A percentile compares a stretch with the other conserved stretches of the same genome.
phyloP scores from a whole-genome alignment of 2,797 vertebrate genomes.

The Acomys russatus region DNA sequence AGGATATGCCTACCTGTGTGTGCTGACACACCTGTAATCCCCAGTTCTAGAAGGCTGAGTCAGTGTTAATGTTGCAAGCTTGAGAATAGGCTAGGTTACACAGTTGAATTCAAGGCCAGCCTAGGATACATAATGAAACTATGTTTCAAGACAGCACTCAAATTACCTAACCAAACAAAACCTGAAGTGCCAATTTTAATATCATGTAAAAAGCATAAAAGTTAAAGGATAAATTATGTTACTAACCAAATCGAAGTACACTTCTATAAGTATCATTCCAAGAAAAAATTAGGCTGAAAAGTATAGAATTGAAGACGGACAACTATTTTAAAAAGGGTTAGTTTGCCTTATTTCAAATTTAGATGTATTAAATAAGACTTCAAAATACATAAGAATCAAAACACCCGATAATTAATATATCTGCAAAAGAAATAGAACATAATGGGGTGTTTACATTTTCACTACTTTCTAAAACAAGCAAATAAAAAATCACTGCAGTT shows the following conservation, averaged over 20 bases:
- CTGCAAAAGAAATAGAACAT: slow-evolving; percentile 1
- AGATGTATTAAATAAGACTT: neutral
- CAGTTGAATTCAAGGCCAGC: neutral
- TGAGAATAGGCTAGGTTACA: neutral
- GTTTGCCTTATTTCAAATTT: slow-evolving; percentile 31
- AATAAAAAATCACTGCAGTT: neutral
- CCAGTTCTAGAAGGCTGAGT: neutral
- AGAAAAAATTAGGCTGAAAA: slow-evolving; percentile 29
- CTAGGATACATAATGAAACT: neutral
- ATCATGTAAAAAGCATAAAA: neutral
- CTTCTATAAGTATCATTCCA: neutral
- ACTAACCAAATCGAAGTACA: neutral
- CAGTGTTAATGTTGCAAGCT: neutral
- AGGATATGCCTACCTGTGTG: neutral
- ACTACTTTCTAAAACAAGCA: neutral
- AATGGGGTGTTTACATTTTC: neutral
- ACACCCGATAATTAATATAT: neutral
- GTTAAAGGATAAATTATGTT: neutral
- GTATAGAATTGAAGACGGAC: neutral
- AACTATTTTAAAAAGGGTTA: slow-evolving; percentile 39
- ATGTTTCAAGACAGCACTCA: neutral
- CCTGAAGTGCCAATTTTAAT: neutral
- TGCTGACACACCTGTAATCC: neutral
- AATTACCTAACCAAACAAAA: neutral
- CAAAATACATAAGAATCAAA: slow-evolving; percentile 42